Conservation (phyloP, 2,888 invertebrate genomes). For the Drosophila siamana region DNA sequence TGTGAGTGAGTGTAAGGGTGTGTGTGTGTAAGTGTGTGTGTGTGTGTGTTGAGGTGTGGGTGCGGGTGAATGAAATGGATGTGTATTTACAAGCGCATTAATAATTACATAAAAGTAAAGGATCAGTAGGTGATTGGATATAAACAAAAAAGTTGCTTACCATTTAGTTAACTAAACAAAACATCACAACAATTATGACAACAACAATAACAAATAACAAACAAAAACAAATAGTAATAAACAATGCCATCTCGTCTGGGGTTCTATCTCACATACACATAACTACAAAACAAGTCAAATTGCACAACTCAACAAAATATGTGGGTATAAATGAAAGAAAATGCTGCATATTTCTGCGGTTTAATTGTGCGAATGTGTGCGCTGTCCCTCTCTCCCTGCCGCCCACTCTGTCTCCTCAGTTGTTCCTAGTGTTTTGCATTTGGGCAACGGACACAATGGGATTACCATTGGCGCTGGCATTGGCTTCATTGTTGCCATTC, state of each 20-base stretch:
- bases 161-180: slow-evolving; percentile 72
- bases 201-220: slow-evolving; percentile 65
- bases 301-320: slow-evolving; percentile 16
- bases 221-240: slow-evolving; percentile 56
- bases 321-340: slow-evolving; percentile 7
- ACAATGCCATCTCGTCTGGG: slow-evolving; percentile 23
- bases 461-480: slow-evolving; percentile 49
- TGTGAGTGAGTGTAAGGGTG: slow-evolving; percentile 34
- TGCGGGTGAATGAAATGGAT: slow-evolving; percentile 42
- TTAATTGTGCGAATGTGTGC: slow-evolving; percentile 10
- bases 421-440: slow-evolving; percentile 48
- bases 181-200: slow-evolving; percentile 69
- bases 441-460: slow-evolving; percentile 42
- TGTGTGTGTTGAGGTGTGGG: slow-evolving; percentile 12
- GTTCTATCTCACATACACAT: background rate
- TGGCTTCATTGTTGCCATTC: slow-evolving; percentile 66
- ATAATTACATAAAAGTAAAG: slow-evolving; percentile 66
- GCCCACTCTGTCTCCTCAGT: slow-evolving; percentile 23
- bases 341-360: slow-evolving; percentile 14
- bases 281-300: slow-evolving; percentile 14
- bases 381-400: background rate
- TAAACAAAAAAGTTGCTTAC: slow-evolving; percentile 72
- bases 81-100: slow-evolving; percentile 72
- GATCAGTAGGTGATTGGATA: slow-evolving; percentile 51
- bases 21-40: slow-evolving; percentile 57